phyloP scores from a whole-genome alignment of 2,113 vertebrate species.

The Clarias magur region DNA sequence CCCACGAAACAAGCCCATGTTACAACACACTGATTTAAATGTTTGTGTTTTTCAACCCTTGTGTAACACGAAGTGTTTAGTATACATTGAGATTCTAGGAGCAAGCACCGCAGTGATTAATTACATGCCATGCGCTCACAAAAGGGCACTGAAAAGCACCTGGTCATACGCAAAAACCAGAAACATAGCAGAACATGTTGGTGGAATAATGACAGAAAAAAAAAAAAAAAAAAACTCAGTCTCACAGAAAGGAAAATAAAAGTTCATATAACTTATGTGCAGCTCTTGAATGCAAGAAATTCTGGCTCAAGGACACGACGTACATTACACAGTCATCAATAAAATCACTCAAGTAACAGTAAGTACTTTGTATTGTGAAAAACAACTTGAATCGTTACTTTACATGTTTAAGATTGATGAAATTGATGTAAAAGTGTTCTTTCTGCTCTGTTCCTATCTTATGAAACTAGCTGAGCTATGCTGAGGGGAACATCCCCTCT shows the following conservation, averaged over 20 bases:
- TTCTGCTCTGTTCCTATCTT: not conserved
- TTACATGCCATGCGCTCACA: slow-evolving; percentile 32
- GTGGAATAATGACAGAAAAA: not conserved
- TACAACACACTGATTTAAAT: slow-evolving; percentile 52
- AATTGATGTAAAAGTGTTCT: not conserved
- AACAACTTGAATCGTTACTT: not conserved
- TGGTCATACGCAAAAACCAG: slow-evolving; percentile 33
- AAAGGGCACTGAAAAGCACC: slow-evolving; percentile 50
- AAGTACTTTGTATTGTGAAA: not conserved
- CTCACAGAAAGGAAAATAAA: not conserved
- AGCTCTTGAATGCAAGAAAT: not conserved
- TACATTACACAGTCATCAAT: not conserved
- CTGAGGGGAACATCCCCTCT: not conserved
- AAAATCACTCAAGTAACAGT: not conserved
- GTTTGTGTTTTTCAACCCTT: slow-evolving; percentile 44
- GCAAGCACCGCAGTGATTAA: slow-evolving; percentile 42
- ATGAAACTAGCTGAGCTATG: not conserved
- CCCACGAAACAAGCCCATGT: slow-evolving; percentile 36
- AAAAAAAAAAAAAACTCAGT: not conserved
- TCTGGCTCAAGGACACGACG: not conserved
- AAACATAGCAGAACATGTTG: slow-evolving; percentile 15
- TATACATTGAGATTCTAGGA: slow-evolving; percentile 34
- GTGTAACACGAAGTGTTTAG: slow-evolving; percentile 39
- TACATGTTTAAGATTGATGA: not conserved
- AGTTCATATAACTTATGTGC: not conserved